Base-by-base conservation (phyloP, 2,888 invertebrate species). In the Campoplex capitator region DNA sequence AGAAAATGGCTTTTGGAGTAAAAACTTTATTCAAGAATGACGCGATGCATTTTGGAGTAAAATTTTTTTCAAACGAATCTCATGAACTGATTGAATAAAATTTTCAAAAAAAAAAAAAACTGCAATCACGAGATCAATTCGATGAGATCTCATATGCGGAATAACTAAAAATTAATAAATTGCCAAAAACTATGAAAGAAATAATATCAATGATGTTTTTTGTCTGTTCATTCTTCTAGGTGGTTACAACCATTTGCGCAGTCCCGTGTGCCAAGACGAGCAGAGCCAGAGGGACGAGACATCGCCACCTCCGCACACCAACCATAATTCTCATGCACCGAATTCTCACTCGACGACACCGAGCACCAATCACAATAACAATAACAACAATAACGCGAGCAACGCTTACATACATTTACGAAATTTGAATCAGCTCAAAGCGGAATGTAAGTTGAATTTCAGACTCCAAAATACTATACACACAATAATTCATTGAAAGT, bases 161-260 rank as follows among this genome's bases (percentile, higher is more conserved):
- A 18, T 0, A 4, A 4, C n/a, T 18, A 4, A 16, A 51, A 51
- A 51, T n/a, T 51, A 1, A 18, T 18, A 1, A n/a, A 18, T 54
- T n/a, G 42, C 23, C 2, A 58, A 58, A 42, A 42, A 62, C 4
- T 13, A 6, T 16, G 1, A 4, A 42, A 56, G 0, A 13, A 23
- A 4, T 23, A 62, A 48, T 9, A 75, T n/a, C 45, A 13, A 48
- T 77, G 38, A 18, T 11, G 16, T 75, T 77, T 82, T 84, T 65
- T 80, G 38, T 70, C 76, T 67, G 1, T 45, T 89, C 87, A 9
- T 45, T 89, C 87, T 93, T 94, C 0, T 93, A 95, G 96, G 95
- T 89, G 95, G 95, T 86, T 96, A 95, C 92, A 95, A 95, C 89
- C 95, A 95, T 91, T 92, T 95, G 89, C 95, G 95, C 91, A 95